These are phyloP conservation scores for Cynaeus angustus DNA, from an alignment of 2,888 invertebrate genomes.

Conservation along the genomic window DNA sequence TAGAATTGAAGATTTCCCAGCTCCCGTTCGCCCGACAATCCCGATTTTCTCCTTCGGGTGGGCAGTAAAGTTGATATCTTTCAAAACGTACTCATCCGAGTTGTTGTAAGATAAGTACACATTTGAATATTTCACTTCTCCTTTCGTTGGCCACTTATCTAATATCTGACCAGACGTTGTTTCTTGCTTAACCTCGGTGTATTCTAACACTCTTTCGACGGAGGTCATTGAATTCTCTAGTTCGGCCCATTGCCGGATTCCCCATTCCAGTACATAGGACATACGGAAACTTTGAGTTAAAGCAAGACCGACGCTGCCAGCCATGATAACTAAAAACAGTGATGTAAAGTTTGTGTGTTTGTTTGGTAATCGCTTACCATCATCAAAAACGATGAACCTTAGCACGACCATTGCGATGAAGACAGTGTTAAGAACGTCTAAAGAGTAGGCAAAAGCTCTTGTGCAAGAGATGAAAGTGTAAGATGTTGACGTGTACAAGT, in stretches of 20 bases:
- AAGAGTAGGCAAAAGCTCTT: conserved; percentile 65
- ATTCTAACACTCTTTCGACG: conserved; percentile 83
- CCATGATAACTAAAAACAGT: conserved; percentile 31
- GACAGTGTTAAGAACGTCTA: conserved; percentile 62
- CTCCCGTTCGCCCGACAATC: conserved; percentile 88
- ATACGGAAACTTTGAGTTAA: conserved; percentile 73
- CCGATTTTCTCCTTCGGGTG: conserved; percentile 83
- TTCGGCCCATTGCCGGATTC: conserved; percentile 88
- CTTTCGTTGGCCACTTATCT: conserved; percentile 82
- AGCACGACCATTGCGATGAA: conserved; percentile 59
- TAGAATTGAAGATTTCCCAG: conserved; percentile 86
- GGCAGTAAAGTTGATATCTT: conserved; percentile 79
- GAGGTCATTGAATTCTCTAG: conserved; percentile 86
- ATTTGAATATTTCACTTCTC: conserved; percentile 76
- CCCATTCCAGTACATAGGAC: conserved; percentile 79
- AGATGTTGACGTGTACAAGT: conserved; percentile 60
- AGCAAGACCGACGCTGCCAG: conserved; percentile 72
- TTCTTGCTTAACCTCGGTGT: conserved; percentile 71
- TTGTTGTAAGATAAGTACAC: conserved; percentile 83
- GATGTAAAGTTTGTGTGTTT: background rate
- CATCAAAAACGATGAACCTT: conserved; percentile 39
- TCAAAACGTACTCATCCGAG: conserved; percentile 79
- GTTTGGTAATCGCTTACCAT: conserved; percentile 22
- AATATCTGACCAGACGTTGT: conserved; percentile 71
- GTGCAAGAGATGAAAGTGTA: conserved; percentile 70